Evolutionary conservation across 2,888 invertebrate genomes (phyloP).

Genomic region (Papilio gigon): DNA sequence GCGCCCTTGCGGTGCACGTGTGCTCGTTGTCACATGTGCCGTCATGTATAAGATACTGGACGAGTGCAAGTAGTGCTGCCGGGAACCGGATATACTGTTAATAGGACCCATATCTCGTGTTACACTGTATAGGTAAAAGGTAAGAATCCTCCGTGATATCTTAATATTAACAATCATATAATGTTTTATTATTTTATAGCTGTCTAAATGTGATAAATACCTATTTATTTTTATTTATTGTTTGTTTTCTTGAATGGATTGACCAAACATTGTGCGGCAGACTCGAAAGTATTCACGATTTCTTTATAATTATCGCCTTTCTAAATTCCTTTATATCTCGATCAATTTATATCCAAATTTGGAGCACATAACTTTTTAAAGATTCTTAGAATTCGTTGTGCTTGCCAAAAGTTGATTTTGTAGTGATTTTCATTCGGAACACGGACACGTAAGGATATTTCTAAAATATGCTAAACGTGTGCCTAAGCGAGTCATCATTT

Average conservation of each 20-base stretch:
- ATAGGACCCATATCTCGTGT: neutral
- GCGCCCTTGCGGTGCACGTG: conserved; percentile 61
- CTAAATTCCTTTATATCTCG: conserved; percentile 25
- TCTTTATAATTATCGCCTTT: conserved; percentile 11
- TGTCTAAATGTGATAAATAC: too few species aligned
- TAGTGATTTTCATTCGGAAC: conserved; percentile 27
- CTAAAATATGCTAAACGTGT: conserved; percentile 35
- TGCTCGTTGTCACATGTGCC: conserved; percentile 39
- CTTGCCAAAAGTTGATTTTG: conserved; percentile 14
- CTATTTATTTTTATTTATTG: neutral
- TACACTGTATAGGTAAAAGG: conserved; percentile 19
- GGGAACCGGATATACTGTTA: conserved; percentile 30
- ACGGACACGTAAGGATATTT: conserved; percentile 1
- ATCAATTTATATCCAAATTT: conserved; percentile 15
- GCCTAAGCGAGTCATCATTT: conserved; percentile 40
- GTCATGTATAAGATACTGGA: conserved; percentile 26
- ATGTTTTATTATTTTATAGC: neutral
- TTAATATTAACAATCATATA: neutral
- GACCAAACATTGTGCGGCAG: too few species aligned
- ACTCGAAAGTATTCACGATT: neutral
- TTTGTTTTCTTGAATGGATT: too few species aligned
- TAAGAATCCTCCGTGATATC: neutral
- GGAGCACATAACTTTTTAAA: neutral
- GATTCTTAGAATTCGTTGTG: conserved; percentile 15
- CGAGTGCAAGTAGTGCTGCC: conserved; percentile 10